Conservation (phyloP, 2,113 vertebrate genomes). For the Poecilia latipinna region DNA sequence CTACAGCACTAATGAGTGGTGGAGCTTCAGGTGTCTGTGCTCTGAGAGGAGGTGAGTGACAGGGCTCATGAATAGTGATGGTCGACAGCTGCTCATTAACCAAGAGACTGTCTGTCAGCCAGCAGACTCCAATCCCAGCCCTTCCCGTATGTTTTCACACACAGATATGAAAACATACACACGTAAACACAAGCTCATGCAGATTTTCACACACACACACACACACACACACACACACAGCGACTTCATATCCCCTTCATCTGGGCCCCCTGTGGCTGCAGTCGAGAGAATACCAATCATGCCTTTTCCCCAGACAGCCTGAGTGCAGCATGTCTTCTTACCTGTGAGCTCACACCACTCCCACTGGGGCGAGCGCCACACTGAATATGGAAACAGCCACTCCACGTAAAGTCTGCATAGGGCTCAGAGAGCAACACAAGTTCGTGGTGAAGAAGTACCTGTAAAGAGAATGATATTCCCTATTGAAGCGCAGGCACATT, state of each 20-base stretch:
- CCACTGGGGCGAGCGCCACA: conserved; percentile 42
- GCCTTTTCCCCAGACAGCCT: conserved; percentile 36
- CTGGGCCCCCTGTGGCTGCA: conserved; percentile 49
- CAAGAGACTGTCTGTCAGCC: conserved; percentile 75
- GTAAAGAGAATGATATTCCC: conserved; percentile 10
- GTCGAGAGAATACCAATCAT: conserved; percentile 40
- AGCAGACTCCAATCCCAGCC: conserved; percentile 65
- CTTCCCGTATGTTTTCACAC: conserved; percentile 54
- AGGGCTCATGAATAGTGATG: conserved; percentile 82
- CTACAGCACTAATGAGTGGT: conserved; percentile 69
- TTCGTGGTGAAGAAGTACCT: conserved; percentile 1
- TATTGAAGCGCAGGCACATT: background rate
- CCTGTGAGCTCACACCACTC: conserved; percentile 35
- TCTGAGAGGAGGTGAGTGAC: conserved; percentile 74
- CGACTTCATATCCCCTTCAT: conserved; percentile 63
- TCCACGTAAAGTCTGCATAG: conserved; percentile 58
- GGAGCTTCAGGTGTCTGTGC: conserved; percentile 65
- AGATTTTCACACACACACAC: conserved; percentile 33
- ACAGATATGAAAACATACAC: conserved; percentile 24
- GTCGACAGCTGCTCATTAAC: conserved; percentile 82
- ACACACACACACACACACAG: background rate
- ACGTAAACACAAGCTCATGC: conserved; percentile 20
- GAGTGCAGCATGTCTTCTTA: conserved; percentile 40
- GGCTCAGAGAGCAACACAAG: conserved; percentile 38
- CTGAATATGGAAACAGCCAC: conserved; percentile 64